Conservation (phyloP, 2,797 vertebrate genomes). For the Parambassis ranga region DNA sequence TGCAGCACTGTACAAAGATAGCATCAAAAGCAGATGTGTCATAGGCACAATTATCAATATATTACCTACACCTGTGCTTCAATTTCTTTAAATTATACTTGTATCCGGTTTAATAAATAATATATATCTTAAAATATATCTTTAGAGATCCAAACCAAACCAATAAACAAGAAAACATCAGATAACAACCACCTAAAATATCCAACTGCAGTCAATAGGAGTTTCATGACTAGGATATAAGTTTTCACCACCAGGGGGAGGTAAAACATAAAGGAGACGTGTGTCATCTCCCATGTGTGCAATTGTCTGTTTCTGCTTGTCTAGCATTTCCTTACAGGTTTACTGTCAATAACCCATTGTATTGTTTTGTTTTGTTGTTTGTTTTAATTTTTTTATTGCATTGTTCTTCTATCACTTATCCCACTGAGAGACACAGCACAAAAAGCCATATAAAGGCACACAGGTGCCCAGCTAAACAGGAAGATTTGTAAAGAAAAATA, state of each 20-base stretch:
- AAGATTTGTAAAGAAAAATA: constrained; percentile 9
- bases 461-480: not conserved
- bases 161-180: not conserved
- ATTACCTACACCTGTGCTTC: not conserved
- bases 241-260: constrained; percentile 67
- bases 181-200: not conserved
- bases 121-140: too few relatives aligned
- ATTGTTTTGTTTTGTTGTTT: not conserved
- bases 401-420: constrained; percentile 16
- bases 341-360: constrained; percentile 30
- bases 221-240: not conserved
- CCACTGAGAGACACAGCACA: constrained; percentile 15
- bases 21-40: too few relatives aligned
- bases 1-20: too few relatives aligned
- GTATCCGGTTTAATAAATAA: not conserved
- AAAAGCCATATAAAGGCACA: not conserved
- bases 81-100: not conserved
- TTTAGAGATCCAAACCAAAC: not conserved
- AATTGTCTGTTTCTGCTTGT: not conserved
- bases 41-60: too few relatives aligned
- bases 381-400: constrained; percentile 16
- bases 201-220: not conserved
- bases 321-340: constrained; percentile 42
- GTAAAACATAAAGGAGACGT: constrained; percentile 24
- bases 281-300: not conserved